phyloP scores from a whole-genome alignment of 2,113 vertebrate genomes.

The Cheilinus undulatus region DNA sequence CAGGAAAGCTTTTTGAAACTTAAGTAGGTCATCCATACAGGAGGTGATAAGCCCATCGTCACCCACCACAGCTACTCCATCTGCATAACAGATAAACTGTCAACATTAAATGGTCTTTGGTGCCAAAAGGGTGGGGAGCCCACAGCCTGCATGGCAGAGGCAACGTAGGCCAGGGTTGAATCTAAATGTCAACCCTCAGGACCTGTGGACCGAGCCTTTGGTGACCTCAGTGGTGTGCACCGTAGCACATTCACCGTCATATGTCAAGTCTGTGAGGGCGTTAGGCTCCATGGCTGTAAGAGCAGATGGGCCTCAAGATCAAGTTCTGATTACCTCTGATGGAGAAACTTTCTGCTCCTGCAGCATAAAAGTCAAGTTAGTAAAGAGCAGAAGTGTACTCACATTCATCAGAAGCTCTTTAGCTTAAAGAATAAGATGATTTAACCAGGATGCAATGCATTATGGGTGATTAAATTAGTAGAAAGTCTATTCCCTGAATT shows the following conservation, averaged over 20 bases:
- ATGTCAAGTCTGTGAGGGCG: background rate
- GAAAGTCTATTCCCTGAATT: background rate
- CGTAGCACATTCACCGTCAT: background rate
- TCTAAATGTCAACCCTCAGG: background rate
- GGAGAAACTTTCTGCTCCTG: too few species aligned
- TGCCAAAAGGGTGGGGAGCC: slow-evolving; percentile 29
- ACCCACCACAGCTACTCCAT: slow-evolving; percentile 58
- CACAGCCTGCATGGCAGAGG: slow-evolving; percentile 12
- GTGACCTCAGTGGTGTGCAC: background rate
- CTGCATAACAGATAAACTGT: slow-evolving; percentile 44
- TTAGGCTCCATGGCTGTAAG: background rate
- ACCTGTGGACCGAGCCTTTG: background rate
- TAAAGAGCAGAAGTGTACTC: too few species aligned
- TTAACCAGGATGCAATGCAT: background rate
- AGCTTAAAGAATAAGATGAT: background rate
- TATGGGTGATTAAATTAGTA: background rate
- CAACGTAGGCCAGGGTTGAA: background rate
- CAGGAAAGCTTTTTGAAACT: slow-evolving; percentile 32
- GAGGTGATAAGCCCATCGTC: slow-evolving; percentile 40
- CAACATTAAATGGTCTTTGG: slow-evolving; percentile 24
- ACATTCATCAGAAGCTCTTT: background rate
- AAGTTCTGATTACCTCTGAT: too few species aligned
- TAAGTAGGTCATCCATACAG: slow-evolving; percentile 56
- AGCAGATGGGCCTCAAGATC: background rate
- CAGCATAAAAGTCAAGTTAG: too few species aligned